Evolutionary conservation across 2,113 vertebrate genomes (phyloP).

Genomic region (Neopipo cinnamomea): DNA sequence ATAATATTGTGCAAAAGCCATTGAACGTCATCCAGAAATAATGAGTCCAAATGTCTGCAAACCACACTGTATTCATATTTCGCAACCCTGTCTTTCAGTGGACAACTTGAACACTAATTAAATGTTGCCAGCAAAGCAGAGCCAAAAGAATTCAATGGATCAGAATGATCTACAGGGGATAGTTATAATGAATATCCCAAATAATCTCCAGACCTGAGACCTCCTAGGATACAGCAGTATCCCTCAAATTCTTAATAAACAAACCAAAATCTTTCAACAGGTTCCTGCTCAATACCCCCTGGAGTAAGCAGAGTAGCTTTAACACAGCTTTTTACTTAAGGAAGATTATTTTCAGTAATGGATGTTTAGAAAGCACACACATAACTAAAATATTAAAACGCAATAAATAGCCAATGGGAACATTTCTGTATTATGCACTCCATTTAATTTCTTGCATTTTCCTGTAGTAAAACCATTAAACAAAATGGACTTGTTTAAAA

Average conservation of each 20-base stretch:
- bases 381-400: neutral
- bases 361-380: neutral
- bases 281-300: neutral
- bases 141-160: neutral
- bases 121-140: neutral
- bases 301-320: neutral
- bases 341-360: constrained; percentile 12
- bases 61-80: neutral
- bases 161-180: neutral
- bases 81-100: constrained; percentile 12
- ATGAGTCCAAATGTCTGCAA: constrained; percentile 9
- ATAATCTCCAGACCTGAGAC: neutral
- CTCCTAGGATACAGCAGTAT: neutral
- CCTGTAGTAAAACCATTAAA: neutral
- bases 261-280: neutral
- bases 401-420: neutral
- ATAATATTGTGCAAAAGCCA: neutral
- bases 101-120: neutral
- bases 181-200: neutral
- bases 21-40: neutral
- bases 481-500: neutral
- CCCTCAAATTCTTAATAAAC: neutral
- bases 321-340: neutral
- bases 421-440: neutral
- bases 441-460: neutral